Evolutionary conservation across 2,113 vertebrate genomes (phyloP).

Genomic region (Istiophorus platypterus): DNA sequence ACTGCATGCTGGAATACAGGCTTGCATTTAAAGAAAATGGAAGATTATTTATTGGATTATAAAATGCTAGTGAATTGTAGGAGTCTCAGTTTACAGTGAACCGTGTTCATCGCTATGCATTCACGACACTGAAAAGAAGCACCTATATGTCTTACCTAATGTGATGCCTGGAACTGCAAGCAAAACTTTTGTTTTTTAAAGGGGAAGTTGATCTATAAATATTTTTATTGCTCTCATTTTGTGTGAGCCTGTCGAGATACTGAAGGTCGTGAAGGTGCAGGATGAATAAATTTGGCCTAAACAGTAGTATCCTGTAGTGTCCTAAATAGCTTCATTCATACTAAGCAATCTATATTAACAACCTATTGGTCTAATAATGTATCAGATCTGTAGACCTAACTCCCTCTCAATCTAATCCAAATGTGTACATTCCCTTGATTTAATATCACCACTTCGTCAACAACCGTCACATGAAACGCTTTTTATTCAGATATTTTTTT

Average conservation of each 20-base stretch:
- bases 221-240: background rate
- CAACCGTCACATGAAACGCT: background rate
- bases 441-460: background rate
- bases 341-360: constrained; percentile 30
- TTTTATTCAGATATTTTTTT: background rate
- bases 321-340: constrained; percentile 39
- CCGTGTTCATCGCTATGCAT: too few species aligned
- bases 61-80: too few species aligned
- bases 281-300: constrained; percentile 22
- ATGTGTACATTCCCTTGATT: background rate
- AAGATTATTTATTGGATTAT: too few species aligned
- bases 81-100: too few species aligned
- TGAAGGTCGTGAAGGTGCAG: constrained; percentile 14
- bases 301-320: constrained; percentile 6
- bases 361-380: background rate
- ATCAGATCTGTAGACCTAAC: background rate
- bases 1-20: constrained; percentile 37
- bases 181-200: background rate
- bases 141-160: too few species aligned
- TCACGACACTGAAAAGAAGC: too few species aligned
- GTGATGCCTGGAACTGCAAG: background rate
- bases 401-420: background rate
- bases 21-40: too few species aligned
- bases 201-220: too few species aligned
- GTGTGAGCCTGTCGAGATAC: background rate